Evolutionary conservation across 2,888 invertebrate species (phyloP), one percentile per base, ranked within the genome.

Genomic region (Drosophila peninsularis): DNA sequence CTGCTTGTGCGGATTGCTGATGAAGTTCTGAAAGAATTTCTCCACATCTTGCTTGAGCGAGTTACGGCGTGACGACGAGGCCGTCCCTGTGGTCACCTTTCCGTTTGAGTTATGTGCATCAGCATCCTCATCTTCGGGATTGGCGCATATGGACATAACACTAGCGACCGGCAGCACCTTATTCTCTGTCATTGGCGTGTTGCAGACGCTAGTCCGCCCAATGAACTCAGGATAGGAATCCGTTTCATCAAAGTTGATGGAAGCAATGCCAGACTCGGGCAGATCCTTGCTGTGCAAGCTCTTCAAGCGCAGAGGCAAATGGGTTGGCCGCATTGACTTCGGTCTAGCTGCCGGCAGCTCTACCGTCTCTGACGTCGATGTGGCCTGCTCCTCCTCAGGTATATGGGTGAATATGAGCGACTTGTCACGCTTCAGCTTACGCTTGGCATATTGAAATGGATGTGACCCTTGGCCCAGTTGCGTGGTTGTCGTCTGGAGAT

Each of bases 401-500:
- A 97, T 97, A 5, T 96, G 96, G 0, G 96, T 96, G 88, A 97
- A 97, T 36, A 97, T 95, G 3, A 96, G 92, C 0, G 96, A 96
- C 72, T 96, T 95, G 90, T 96, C 96, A 55, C 96, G 93, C 92
- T 96, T 96, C 94, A 96, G 95, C 83, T 92, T 92, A 7, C 93
- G 89, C 68, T 92, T 92, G n/a, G 90, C 82, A 75, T 91, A 91
- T 63, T 91, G 90, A 66, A 91, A 90, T 9, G 91, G 90, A 52
- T 91, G 36, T n/a, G 81, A 55, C 5, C 68, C 84, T 27, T 88
- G 90, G 0, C 88, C 82, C 21, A 91, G 66, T 62, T 90, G 91
- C 5, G 90, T 27, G 1, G 84, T 72, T 7, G 71, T 89, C 24
- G 90, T 89, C 70, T 90, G 90, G 41, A 93, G 82, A 65, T 91